phyloP scores from a whole-genome alignment of 2,113 vertebrate species.

The Triplophysa dalaica region DNA sequence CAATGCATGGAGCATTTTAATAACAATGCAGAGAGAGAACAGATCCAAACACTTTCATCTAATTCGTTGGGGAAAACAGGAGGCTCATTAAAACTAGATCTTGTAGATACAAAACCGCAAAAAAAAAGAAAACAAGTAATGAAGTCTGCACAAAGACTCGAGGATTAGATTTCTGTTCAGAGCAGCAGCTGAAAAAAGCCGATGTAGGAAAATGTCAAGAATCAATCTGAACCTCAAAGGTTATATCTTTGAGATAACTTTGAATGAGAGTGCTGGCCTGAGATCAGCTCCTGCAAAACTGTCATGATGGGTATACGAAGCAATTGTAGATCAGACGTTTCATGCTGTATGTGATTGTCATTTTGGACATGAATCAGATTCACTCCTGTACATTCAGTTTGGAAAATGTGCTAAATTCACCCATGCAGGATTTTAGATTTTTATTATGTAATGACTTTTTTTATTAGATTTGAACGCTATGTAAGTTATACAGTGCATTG shows the following conservation, averaged over 20 bases:
- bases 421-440: background rate
- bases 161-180: background rate
- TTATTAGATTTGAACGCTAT: too few relatives aligned
- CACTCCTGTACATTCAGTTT: background rate
- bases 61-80: constrained; percentile 19
- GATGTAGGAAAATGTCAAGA: background rate
- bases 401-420: background rate
- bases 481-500: background rate
- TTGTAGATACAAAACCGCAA: constrained; percentile 6
- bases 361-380: background rate
- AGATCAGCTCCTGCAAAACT: constrained; percentile 9
- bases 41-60: constrained; percentile 28
- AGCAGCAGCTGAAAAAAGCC: background rate
- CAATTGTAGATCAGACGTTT: background rate
- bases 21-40: constrained; percentile 21
- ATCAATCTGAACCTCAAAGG: background rate
- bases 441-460: too few relatives aligned
- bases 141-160: constrained; percentile 15
- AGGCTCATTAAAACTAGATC: constrained; percentile 39
- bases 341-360: background rate
- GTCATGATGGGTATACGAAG: background rate
- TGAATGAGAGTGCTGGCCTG: background rate
- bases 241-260: background rate
- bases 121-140: constrained; percentile 11
- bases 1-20: constrained; percentile 15